Evolutionary conservation across 2,797 vertebrate species (phyloP).

Genomic region (Chaunax sp.): DNA sequence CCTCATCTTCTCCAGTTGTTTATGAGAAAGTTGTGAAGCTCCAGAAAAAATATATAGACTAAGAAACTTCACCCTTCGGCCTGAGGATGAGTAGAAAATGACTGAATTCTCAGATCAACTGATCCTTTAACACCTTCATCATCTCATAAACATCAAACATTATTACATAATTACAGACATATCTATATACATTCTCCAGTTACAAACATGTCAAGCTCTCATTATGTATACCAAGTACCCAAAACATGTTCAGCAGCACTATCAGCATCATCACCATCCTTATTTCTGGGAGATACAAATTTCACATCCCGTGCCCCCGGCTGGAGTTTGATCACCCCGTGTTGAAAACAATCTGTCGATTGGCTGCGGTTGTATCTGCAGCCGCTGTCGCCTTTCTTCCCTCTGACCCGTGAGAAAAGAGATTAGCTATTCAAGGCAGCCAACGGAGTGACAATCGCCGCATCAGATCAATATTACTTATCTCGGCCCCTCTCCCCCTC

Average conservation of each 20-base stretch:
- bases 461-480: conserved; percentile 82
- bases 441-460: conserved; percentile 68
- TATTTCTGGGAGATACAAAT: conserved; percentile 52
- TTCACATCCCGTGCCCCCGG: conserved; percentile 47
- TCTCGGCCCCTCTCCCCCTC: conserved; percentile 45
- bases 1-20: too few species aligned
- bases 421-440: conserved; percentile 78
- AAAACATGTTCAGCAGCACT: conserved; percentile 30
- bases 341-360: conserved; percentile 67
- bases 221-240: too few species aligned
- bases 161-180: too few species aligned
- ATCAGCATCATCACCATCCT: conserved; percentile 13
- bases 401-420: conserved; percentile 72
- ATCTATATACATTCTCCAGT: too few species aligned
- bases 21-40: too few species aligned
- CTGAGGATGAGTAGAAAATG: too few species aligned
- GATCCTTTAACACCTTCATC: too few species aligned
- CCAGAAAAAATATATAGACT: too few species aligned
- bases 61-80: too few species aligned
- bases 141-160: too few species aligned
- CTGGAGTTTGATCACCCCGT: conserved; percentile 38
- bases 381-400: conserved; percentile 61
- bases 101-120: too few species aligned
- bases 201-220: too few species aligned
- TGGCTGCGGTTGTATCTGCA: conserved; percentile 59